These are phyloP conservation scores for Syrrhaptes paradoxus DNA, from an alignment of 2,113 vertebrate species.

Conservation along the genomic window DNA sequence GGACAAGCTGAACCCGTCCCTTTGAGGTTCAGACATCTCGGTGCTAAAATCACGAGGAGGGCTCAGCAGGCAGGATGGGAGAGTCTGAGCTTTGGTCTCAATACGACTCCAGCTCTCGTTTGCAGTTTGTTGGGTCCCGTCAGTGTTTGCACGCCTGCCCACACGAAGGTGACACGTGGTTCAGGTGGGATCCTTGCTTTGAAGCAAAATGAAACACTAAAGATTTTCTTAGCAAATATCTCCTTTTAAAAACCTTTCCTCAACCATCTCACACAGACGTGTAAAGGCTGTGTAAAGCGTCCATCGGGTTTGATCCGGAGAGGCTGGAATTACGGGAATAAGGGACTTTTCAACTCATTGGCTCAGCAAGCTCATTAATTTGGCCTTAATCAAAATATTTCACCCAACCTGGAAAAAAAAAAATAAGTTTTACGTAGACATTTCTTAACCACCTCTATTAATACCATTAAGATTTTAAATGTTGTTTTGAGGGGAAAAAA, in stretches of 20 bases:
- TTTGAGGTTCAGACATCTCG: not conserved
- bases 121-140: not conserved
- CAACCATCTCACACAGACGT: not conserved
- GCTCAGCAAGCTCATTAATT: not conserved
- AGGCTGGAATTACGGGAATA: not conserved
- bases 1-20: not conserved
- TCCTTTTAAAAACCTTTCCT: not conserved
- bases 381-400: not conserved
- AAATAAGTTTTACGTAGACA: not conserved
- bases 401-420: not conserved
- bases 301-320: accelerated
- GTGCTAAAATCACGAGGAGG: not conserved
- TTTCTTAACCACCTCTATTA: not conserved
- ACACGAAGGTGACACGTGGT: not conserved
- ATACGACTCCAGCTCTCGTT: not conserved
- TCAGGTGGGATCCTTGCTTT: not conserved
- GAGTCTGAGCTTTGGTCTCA: not conserved
- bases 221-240: not conserved
- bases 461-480: not conserved
- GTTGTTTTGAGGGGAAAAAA: not conserved
- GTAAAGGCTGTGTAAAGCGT: not conserved
- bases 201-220: not conserved
- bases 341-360: not conserved
- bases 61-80: not conserved
- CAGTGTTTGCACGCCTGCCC: not conserved